phyloP scores from a whole-genome alignment of 2,888 invertebrate genomes.

The Hypomecis atomaria region DNA sequence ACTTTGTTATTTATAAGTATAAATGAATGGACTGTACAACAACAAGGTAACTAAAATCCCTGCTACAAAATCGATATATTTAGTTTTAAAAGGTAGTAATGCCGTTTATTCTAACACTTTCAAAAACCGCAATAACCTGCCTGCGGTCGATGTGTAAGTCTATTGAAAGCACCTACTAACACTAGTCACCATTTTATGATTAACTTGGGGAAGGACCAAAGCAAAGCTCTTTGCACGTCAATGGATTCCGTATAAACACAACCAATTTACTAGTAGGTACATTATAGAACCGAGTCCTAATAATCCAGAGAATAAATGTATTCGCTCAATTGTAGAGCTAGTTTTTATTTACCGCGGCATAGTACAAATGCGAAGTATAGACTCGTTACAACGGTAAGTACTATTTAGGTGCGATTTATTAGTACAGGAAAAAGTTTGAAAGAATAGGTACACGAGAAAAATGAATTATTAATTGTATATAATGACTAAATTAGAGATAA shows the following conservation, averaged over 20 bases:
- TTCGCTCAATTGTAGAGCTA: no score
- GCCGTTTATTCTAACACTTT: conserved; percentile 2
- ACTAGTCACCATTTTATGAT: conserved; percentile 23
- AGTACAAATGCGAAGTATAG: background rate
- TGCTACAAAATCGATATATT: no score
- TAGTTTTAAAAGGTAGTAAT: background rate
- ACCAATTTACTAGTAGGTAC: conserved; percentile 3
- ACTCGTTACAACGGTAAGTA: conserved; percentile 1
- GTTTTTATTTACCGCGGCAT: background rate
- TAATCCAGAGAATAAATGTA: background rate
- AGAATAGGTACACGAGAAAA: conserved; percentile 11
- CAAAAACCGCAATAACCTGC: conserved; percentile 8
- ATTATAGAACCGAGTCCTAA: conserved; percentile 6
- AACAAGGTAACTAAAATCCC: no score
- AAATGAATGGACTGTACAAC: no score
- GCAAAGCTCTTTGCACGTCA: conserved; percentile 35
- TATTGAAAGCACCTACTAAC: background rate
- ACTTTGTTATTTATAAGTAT: no score
- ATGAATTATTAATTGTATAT: background rate
- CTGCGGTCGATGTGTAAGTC: conserved; percentile 14
- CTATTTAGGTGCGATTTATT: conserved; percentile 18
- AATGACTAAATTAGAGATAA: background rate
- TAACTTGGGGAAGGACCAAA: conserved; percentile 40
- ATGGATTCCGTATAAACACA: conserved; percentile 31
- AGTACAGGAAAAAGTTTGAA: conserved; percentile 6